Evolutionary conservation across 2,888 invertebrate species (phyloP).

Genomic region (Pinctada fucata): DNA sequence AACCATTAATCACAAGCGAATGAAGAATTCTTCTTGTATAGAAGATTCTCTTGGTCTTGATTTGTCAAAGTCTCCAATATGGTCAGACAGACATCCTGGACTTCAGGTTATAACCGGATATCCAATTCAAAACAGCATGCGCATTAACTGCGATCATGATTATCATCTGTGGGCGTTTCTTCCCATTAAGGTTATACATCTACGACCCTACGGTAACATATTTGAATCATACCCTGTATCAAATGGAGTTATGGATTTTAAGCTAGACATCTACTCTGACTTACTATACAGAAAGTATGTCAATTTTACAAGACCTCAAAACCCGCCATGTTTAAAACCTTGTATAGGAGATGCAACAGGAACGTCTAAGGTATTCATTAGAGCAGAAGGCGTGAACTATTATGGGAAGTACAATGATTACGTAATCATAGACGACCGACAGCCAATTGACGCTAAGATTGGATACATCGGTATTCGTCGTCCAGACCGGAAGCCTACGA

Average conservation of each 20-base stretch:
- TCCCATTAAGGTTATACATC: conserved; percentile 50
- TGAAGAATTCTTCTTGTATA: too few relatives aligned
- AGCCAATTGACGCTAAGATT: conserved; percentile 48
- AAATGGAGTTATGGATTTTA: conserved; percentile 36
- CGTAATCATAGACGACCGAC: conserved; percentile 51
- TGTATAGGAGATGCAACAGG: conserved; percentile 20
- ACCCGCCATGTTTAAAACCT: neutral
- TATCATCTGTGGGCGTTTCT: conserved; percentile 50
- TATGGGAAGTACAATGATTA: conserved; percentile 53
- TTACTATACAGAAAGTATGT: conserved; percentile 33
- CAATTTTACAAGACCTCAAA: conserved; percentile 22
- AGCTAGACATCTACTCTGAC: conserved; percentile 50
- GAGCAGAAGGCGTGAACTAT: conserved; percentile 52
- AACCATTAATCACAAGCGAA: too few relatives aligned
- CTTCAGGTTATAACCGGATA: neutral
- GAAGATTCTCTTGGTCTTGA: too few relatives aligned
- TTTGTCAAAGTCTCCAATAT: too few relatives aligned
- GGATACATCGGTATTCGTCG: conserved; percentile 53
- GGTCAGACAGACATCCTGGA: too few relatives aligned
- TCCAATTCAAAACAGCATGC: conserved; percentile 49
- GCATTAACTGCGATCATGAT: conserved; percentile 48
- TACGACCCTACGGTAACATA: conserved; percentile 43
- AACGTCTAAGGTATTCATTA: conserved; percentile 45
- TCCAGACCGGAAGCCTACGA: conserved; percentile 36
- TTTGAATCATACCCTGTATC: conserved; percentile 47